Conservation (phyloP, 2,113 vertebrate genomes). For the Pangasianodon hypophthalmus region DNA sequence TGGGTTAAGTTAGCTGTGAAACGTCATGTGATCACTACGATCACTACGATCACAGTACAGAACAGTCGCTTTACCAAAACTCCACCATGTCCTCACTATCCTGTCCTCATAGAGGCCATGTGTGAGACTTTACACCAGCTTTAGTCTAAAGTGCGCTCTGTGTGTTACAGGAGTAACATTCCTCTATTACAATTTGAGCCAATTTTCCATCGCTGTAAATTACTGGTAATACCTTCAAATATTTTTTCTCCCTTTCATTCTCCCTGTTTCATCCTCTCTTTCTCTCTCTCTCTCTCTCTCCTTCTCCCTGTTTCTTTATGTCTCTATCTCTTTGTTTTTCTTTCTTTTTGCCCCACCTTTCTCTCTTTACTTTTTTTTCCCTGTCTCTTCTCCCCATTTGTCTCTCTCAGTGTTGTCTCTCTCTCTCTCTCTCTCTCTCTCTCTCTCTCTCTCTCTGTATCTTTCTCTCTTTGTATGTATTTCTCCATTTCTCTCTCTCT, state of each 20-base stretch:
- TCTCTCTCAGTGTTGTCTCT: not conserved
- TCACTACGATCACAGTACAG: too few relatives aligned
- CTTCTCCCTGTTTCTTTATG: not conserved
- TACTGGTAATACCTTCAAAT: not conserved
- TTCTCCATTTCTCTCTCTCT: too few relatives aligned
- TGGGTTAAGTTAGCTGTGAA: too few relatives aligned
- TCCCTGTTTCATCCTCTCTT: not conserved
- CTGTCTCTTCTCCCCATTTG: not conserved
- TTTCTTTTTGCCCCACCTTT: not conserved
- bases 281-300: not conserved
- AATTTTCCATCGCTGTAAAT: not conserved
- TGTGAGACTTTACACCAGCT: too few relatives aligned
- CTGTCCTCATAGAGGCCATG: too few relatives aligned
- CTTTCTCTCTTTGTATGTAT: too few relatives aligned
- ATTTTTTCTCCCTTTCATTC: not conserved
- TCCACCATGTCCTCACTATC: too few relatives aligned
- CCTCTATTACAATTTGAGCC: too few relatives aligned
- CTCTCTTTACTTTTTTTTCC: too few relatives aligned
- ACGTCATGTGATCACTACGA: too few relatives aligned
- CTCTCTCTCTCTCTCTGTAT: not conserved
- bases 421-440: too few relatives aligned
- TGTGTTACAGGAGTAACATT: not conserved
- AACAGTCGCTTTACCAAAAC: too few relatives aligned
- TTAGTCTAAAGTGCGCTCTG: not conserved
- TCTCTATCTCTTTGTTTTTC: not conserved